These are phyloP conservation scores for Alectura lathami DNA, from an alignment of 2,113 vertebrate genomes.

Conservation along the genomic window DNA sequence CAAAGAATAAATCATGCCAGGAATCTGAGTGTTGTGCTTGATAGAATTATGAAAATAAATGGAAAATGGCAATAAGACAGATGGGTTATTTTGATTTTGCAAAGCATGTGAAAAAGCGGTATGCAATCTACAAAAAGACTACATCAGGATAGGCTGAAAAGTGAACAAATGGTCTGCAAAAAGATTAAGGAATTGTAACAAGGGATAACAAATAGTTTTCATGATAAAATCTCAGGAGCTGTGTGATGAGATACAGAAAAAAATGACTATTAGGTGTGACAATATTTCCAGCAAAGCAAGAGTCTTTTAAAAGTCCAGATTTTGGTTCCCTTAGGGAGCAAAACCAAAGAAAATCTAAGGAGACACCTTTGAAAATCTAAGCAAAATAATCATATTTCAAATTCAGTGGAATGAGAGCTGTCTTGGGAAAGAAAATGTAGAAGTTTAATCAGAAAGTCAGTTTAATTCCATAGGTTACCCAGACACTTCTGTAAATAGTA, in stretches of 20 bases:
- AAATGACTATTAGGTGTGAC: background rate
- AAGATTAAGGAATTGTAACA: background rate
- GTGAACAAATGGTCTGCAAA: background rate
- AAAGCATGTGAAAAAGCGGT: background rate
- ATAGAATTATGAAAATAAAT: slow-evolving; percentile 40
- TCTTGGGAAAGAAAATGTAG: background rate
- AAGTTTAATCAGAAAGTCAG: background rate
- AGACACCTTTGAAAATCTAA: background rate
- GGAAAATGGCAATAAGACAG: background rate
- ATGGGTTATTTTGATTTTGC: slow-evolving; percentile 29
- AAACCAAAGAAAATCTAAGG: background rate
- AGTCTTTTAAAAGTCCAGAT: background rate
- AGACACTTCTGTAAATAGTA: background rate
- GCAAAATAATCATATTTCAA: background rate
- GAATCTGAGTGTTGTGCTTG: background rate
- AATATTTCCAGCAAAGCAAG: background rate
- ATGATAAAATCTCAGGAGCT: background rate
- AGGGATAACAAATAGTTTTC: slow-evolving; percentile 9
- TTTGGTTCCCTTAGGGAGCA: background rate
- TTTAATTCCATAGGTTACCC: background rate
- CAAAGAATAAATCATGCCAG: slow-evolving; percentile 27
- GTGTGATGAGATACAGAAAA: background rate
- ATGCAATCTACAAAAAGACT: background rate
- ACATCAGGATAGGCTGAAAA: background rate
- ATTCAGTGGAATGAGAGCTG: background rate